Percentiles rank a stretch among this genome's conserved stretches.
Evolutionary conservation across 2,797 vertebrate genomes (phyloP).

Genomic region (Fistularia commersonii): DNA sequence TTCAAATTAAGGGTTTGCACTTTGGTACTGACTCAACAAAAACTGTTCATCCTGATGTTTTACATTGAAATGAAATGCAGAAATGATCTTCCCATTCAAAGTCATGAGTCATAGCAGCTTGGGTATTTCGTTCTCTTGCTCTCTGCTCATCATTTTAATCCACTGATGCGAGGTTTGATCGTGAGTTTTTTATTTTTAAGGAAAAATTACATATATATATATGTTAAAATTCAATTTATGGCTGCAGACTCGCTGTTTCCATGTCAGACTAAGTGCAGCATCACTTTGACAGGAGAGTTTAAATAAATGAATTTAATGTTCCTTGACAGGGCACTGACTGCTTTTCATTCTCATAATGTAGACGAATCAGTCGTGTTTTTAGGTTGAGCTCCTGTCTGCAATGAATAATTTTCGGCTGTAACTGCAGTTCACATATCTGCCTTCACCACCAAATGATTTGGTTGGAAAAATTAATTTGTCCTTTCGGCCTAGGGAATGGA

Average conservation of each 20-base stretch:
- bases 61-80: too few relatives aligned
- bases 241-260: constrained; percentile 12
- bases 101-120: too few relatives aligned
- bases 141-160: too few relatives aligned
- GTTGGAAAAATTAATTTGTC: constrained; percentile 52
- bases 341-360: constrained; percentile 53
- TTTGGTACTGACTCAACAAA: too few relatives aligned
- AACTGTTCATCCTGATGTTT: too few relatives aligned
- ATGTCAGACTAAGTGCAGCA: constrained; percentile 28
- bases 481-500: constrained; percentile 29
- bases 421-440: constrained; percentile 36
- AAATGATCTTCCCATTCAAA: too few relatives aligned
- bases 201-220: too few relatives aligned
- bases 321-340: constrained; percentile 48
- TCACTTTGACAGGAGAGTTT: constrained; percentile 49
- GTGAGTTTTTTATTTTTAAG: too few relatives aligned
- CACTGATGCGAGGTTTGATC: too few relatives aligned
- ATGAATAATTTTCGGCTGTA: constrained; percentile 56
- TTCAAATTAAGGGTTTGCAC: too few relatives aligned
- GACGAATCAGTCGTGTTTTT: constrained; percentile 43
- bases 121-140: too few relatives aligned
- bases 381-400: constrained; percentile 31
- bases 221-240: too few relatives aligned
- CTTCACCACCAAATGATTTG: constrained; percentile 49
- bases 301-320: constrained; percentile 59